A percentile compares a stretch with the other conserved stretches of the same genome.
Evolutionary conservation across 1,140 invertebrate species (phyloP).

Genomic region (Bombus balteatus): DNA sequence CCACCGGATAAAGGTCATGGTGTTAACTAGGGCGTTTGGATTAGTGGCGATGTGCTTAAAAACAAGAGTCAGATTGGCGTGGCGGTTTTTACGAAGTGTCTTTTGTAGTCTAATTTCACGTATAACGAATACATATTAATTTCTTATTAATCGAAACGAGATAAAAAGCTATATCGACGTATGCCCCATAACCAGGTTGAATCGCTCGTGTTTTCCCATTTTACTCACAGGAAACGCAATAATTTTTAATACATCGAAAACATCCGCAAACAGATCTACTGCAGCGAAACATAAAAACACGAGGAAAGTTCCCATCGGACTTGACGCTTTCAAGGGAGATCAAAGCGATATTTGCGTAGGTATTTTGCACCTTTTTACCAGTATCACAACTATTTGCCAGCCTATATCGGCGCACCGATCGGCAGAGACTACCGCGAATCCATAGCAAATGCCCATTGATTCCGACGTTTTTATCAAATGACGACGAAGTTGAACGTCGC

Average conservation of each 20-base stretch:
- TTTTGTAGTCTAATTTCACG: too few relatives aligned
- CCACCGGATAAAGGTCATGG: too few relatives aligned
- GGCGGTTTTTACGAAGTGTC: too few relatives aligned
- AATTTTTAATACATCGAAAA: not conserved
- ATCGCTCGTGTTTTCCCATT: not conserved
- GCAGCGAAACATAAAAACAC: not conserved
- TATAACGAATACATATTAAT: too few relatives aligned
- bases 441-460: constrained; percentile 36
- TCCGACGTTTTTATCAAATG: constrained; percentile 59
- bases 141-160: too few relatives aligned
- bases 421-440: not conserved
- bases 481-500: constrained; percentile 48
- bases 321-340: not conserved
- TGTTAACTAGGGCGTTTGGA: too few relatives aligned
- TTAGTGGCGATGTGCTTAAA: too few relatives aligned
- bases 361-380: not conserved
- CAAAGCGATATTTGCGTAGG: constrained; percentile 23
- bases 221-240: not conserved
- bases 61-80: too few relatives aligned
- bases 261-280: too few relatives aligned
- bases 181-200: not conserved
- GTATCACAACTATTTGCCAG: constrained; percentile 1
- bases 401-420: not conserved
- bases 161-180: too few relatives aligned
- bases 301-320: too few relatives aligned